Base-by-base conservation (phyloP, 2,113 vertebrate genomes). In the Phrynosoma blainvillii region DNA sequence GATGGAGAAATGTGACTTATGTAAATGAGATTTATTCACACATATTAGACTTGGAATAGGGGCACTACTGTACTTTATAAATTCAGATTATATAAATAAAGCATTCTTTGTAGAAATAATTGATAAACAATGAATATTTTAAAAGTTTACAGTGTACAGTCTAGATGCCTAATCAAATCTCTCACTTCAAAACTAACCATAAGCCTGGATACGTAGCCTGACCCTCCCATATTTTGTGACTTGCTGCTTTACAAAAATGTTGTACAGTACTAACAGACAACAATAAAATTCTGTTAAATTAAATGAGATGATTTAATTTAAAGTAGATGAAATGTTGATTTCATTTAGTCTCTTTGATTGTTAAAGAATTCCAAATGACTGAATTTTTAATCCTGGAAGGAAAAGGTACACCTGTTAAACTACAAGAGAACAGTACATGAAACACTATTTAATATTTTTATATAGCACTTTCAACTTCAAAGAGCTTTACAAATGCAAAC, bases 371-470 rank as follows among this genome's bases (percentile, higher is more conserved):
- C 87, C 74, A 89, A 93, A 92, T 88, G 85, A 87, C 85, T 87
- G 91, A 93, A 93, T 92, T 91, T 80, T 90, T 74, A 74, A 36
- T 36, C 9, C 30, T 71, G 14, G n/a, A 71, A 52, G 40, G 14
- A 9, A 84, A 94, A 80, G 74, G 20, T 74, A 89, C 93, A 93
- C 86, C 92, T 88, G 94, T 93, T 93, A 47, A 47, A 95, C 91
- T 93, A 86, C 91, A 92, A 16, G 47, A 86, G 90, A 94, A 84
- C 92, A 59, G 89, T 84, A 90, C 75, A 94, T 6, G 89, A 90
- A 94, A 91, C 87, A 92, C 78, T 93, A 89, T 89, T 95, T 90
- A 91, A 90, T 91, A 93, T 95, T 95, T 95, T 95, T 93, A 94
- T 90, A 95, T 86, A 93, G 92, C 88, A 90, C 90, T 94, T 94